phyloP scores from a whole-genome alignment of 2,113 vertebrate species.

The Dermatemys mawii region DNA sequence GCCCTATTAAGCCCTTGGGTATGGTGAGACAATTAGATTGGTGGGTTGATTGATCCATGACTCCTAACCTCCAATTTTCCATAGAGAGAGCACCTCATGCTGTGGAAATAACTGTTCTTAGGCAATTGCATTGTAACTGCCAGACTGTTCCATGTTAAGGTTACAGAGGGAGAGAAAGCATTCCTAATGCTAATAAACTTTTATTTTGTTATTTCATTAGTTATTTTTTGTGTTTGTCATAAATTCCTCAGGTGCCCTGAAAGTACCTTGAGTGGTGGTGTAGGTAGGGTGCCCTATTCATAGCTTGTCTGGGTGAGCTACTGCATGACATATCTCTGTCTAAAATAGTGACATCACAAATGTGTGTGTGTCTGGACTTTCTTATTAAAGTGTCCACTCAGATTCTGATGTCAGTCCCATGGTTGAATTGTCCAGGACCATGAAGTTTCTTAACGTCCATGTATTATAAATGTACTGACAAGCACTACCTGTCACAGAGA shows the following conservation, averaged over 20 bases:
- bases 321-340: background rate
- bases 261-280: background rate
- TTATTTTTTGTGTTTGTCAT: conserved; percentile 54
- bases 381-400: background rate
- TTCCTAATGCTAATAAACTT: conserved; percentile 74
- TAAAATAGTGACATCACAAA: background rate
- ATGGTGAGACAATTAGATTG: conserved; percentile 66
- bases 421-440: background rate
- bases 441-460: background rate
- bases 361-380: background rate
- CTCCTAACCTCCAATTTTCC: conserved; percentile 70
- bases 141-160: conserved; percentile 70
- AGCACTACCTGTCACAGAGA: background rate
- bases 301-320: background rate
- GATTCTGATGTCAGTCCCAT: background rate
- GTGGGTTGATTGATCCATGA: conserved; percentile 53
- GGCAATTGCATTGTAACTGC: conserved; percentile 76
- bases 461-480: background rate
- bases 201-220: conserved; percentile 69
- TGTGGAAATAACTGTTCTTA: conserved; percentile 75
- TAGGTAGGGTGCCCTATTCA: conserved; percentile 35
- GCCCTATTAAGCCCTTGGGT: conserved; percentile 59
- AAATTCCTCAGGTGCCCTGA: background rate
- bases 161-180: conserved; percentile 74
- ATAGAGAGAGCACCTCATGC: conserved; percentile 70